Conservation (phyloP, 2,797 vertebrate species). For the Sitta carolinensis region DNA sequence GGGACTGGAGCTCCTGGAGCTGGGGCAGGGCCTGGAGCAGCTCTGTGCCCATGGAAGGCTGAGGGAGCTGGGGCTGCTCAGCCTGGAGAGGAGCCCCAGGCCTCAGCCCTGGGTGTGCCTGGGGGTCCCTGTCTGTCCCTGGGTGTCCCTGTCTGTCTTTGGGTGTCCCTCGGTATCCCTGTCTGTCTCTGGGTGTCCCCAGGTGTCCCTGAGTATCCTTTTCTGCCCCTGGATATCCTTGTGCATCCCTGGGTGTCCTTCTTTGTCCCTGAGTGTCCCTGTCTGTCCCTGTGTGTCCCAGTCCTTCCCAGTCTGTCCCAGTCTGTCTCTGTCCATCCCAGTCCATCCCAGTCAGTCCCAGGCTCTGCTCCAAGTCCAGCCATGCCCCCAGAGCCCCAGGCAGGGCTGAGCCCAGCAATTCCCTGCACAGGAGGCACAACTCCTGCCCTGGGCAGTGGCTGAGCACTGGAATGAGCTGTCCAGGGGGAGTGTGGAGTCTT, state of each 20-base stretch:
- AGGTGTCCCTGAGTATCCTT: background rate
- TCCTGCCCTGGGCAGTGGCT: rapidly evolving
- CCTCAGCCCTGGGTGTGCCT: background rate
- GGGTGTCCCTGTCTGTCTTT: too few species aligned
- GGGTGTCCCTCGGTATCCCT: rapidly evolving
- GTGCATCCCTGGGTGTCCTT: too few species aligned
- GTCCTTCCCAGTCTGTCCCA: too few species aligned
- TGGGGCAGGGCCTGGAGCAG: background rate
- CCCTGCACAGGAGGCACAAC: background rate
- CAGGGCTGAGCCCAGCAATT: background rate
- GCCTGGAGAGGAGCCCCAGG: background rate
- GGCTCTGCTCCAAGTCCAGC: background rate
- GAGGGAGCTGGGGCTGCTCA: background rate
- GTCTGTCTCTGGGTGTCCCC: rapidly evolving
- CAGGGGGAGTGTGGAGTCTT: background rate
- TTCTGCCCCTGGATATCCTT: rapidly evolving
- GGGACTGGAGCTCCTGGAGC: background rate
- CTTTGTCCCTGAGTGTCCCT: background rate
- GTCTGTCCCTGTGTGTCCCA: too few species aligned
- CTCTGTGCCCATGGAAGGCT: rapidly evolving
- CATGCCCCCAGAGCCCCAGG: rapidly evolving
- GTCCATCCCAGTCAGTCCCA: background rate
- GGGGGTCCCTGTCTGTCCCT: rapidly evolving
- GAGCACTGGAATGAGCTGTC: background rate
- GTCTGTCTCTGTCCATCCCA: too few species aligned